Percentiles rank a stretch among this genome's conserved stretches.
Conservation (phyloP, 1,140 invertebrate species). For the Drosophila pachea region DNA sequence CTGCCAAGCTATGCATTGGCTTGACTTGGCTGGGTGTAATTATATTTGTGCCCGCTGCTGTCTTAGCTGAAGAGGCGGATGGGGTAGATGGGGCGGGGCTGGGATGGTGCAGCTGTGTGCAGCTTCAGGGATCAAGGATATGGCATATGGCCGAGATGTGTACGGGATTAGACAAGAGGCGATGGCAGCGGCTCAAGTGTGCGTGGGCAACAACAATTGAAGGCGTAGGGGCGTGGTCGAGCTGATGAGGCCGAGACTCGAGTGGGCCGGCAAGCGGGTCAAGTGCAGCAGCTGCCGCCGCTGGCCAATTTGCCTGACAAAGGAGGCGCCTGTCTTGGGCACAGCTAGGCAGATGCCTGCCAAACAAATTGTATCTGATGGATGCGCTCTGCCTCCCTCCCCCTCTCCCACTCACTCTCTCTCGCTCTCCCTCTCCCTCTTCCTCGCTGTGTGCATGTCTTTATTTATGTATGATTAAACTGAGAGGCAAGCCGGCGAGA, state of each 20-base stretch:
- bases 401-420: too few relatives aligned
- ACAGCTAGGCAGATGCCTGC: slow-evolving; percentile 25
- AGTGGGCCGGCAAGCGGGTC: slow-evolving; percentile 56
- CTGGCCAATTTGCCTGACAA: slow-evolving; percentile 66
- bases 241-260: slow-evolving; percentile 70
- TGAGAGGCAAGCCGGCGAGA: background rate
- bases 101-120: slow-evolving; percentile 1
- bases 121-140: slow-evolving; percentile 10
- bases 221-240: slow-evolving; percentile 32
- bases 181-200: slow-evolving; percentile 40
- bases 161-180: background rate
- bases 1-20: slow-evolving; percentile 28
- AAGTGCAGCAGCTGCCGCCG: slow-evolving; percentile 62
- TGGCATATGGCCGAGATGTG: slow-evolving; percentile 36
- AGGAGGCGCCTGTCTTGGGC: slow-evolving; percentile 20
- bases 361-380: slow-evolving; percentile 39
- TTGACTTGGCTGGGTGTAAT: slow-evolving; percentile 47
- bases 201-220: slow-evolving; percentile 65
- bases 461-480: slow-evolving; percentile 29
- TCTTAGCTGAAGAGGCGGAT: slow-evolving; percentile 2
- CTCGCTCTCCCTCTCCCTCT: too few relatives aligned
- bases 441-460: background rate
- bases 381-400: slow-evolving; percentile 1
- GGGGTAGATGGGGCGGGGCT: too few relatives aligned
- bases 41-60: slow-evolving; percentile 59